Evolutionary conservation across 2,797 vertebrate genomes (phyloP), one percentile per base, ranked within the genome.

Genomic region (Pseudopleuronectes americanus): DNA sequence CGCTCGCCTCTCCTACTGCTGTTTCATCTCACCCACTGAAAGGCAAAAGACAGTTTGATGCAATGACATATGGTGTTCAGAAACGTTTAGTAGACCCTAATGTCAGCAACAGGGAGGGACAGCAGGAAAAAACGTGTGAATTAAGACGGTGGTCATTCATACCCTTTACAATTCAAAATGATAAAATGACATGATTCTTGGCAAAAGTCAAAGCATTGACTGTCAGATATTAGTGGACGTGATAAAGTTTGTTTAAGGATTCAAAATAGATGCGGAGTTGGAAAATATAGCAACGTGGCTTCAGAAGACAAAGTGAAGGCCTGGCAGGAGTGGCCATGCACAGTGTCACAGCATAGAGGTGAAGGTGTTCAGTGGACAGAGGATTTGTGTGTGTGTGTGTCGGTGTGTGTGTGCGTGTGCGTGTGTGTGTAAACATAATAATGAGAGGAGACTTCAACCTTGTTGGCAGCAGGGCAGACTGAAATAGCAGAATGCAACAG

Each of bases 71-170:
- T 60, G 74, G 41, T 21, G 22, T 36, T 57, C 70, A 55, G 59
- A 77, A 79, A 73, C 53, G 33, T 69, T 76, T 81, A 68, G 78
- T 43, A 57, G 51, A 74, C 56, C 47, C 63, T 61, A 77, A 77
- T 85, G 31, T 33, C 31, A 33, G 31, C 31, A 33, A 33, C 66
- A 68, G 53, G 45, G 64, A 80, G 55, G 43, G 61, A 66, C 53
- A 65, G 58, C 8, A 2, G 22, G 59, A 76, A 17, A 58, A 64
- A 63, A 5, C 12, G 3, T 19, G 28, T n/a, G 28, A 52, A 80
- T 38, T 65, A 60, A 68, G 68, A 56, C 58, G 45, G 71, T 61
- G 49, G 59, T 45, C 75, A 31, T 19, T 36, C 62, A 77, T 68
- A 58, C 28, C 19, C 61, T 48, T 60, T 53, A 56, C 13, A 55